phyloP scores from a whole-genome alignment of 2,888 invertebrate genomes.

The Oligia strigilis region DNA sequence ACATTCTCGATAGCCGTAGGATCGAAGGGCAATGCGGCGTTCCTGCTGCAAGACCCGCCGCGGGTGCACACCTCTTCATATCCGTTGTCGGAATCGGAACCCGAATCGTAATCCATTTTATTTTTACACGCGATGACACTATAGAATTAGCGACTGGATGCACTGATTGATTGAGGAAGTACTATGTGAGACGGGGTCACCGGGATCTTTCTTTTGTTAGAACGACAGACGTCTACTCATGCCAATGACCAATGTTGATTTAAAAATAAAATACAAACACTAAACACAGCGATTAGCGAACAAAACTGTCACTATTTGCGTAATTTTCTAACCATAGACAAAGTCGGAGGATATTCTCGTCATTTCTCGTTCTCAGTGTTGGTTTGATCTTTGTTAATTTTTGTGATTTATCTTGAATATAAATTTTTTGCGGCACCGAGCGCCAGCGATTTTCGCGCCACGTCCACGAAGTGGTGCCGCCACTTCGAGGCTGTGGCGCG shows the following conservation, averaged over 20 bases:
- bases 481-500: no score
- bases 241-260: not conserved
- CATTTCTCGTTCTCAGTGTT: not conserved
- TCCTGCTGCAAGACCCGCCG: slow-evolving; percentile 32
- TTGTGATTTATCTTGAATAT: no score
- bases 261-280: no score
- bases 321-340: not conserved
- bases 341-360: not conserved
- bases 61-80: slow-evolving; percentile 52
- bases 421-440: no score
- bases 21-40: slow-evolving; percentile 78
- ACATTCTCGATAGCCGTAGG: slow-evolving; percentile 79
- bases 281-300: not conserved
- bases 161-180: not conserved
- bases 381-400: not conserved
- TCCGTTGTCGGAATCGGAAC: slow-evolving; percentile 70
- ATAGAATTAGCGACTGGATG: not conserved
- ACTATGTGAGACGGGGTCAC: not conserved
- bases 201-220: not conserved
- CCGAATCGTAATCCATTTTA: slow-evolving; percentile 52
- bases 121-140: no score
- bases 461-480: no score
- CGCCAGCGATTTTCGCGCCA: no score
- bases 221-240: not conserved
- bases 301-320: not conserved